Base-by-base conservation (phyloP, 2,113 vertebrate species). In the Cercocebus atys region DNA sequence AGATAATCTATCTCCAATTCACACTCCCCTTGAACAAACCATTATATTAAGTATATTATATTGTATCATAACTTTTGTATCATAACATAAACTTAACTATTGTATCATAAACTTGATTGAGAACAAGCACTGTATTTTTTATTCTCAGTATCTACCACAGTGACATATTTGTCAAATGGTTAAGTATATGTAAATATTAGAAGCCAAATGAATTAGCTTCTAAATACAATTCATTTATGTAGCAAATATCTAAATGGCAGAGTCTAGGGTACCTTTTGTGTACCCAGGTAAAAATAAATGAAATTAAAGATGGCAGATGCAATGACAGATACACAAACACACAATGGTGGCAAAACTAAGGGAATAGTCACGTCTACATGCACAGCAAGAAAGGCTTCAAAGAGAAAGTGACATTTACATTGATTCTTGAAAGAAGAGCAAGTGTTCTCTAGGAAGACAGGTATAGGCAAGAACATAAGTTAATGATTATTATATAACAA, bases 131-230 rank as follows among this genome's bases (percentile, higher is more conserved):
- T 68, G 13, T 16, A 70, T 38, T 70, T 40, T 45, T 61, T 59
- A 45, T 43, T 89, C 18, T 61, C 38, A 47, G 7, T 76, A 25
- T 61, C 35, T n/a, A 70, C 79, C 50, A 84, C 61, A 95, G n/a
- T 79, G 27, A 84, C 43, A 45, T 45, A 70, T 79, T 61, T 85
- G 32, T 50, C 45, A 27, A 78, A 88, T 61, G 23, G 22, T 73
- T 88, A 83, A 92, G 83, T 68, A 76, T n/a, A 50, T 40, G 40
- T 78, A 92, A 92, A 84, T 78, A 83, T 55, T 70, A 79, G n/a
- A 95, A 84, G 43, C 8, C 50, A 95, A 90, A 30, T 45, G 70
- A 83, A 88, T 83, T 82, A 92, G 84, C 27, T 88, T 81, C 68
- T 83, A 73, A 88, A 50, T 68, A 68, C 30, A 80, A 89, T 40